Base-by-base conservation (phyloP, 1,140 invertebrate genomes). In the Oscheius sp. region DNA sequence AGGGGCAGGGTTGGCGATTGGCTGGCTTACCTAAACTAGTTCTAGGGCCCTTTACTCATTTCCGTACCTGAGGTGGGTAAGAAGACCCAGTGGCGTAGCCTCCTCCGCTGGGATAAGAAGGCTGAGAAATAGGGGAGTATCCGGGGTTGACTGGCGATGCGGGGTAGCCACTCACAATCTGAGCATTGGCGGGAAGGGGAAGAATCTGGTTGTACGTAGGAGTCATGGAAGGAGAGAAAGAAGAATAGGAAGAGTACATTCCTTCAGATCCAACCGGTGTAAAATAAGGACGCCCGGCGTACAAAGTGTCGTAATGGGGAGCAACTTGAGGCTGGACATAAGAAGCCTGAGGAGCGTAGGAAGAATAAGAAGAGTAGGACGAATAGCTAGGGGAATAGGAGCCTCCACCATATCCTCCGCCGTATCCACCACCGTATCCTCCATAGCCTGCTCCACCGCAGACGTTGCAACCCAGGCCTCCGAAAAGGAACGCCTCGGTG, bases 401-500 rank as follows among this genome's bases (percentile, higher is more conserved):
- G 7, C 49, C 23, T 55, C 49, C 49, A 7, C 7, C 7, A 55
- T 23, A 7, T 13, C 67, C 52, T 59, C 52, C 67, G 20, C 32
- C 35, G 2, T 28, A 32, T 68, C 49, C 49, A 26, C 49, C 52
- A 3, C 52, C 67, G 52, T 36, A 68, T n/a, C 34, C 32, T 36
- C 67, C 67, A 58, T 26, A 55, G 23, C 67, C 67, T 59, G 35
- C 34, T n/a, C n/a, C n/a, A n/a, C n/a, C n/a, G n/a, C n/a, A n/a
- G n/a, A n/a, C n/a, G n/a, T n/a, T n/a, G n/a, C n/a, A n/a, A n/a
- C n/a, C n/a, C n/a, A n/a, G n/a, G n/a, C n/a, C n/a, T 29, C 67
- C 67, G 52, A 68, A 59, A 68, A 68, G 45, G 67, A 49, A 46
- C 26, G 67, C 67, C 15, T 68, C 49, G 55, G 52, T 42, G n/a